A percentile compares a stretch with the other conserved stretches of the same genome.
Conservation (phyloP, 2,113 vertebrate genomes). For the Pteruthius melanotis region DNA sequence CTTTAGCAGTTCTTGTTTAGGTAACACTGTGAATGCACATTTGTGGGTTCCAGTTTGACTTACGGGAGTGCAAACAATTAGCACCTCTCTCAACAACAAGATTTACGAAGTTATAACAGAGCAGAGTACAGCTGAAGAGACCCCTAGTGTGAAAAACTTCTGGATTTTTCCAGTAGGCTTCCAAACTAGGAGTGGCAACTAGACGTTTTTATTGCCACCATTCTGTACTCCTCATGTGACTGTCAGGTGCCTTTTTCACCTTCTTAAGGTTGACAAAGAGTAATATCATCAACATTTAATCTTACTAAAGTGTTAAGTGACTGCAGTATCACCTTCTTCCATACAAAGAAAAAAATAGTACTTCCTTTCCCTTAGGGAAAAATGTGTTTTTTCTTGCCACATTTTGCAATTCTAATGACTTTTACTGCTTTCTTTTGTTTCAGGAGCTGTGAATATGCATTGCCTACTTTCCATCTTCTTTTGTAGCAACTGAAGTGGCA, state of each 20-base stretch:
- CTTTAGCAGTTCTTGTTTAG: not conserved
- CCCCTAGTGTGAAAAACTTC: not conserved
- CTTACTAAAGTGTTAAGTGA: conserved; percentile 49
- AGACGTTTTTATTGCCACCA: not conserved
- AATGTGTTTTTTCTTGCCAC: not conserved
- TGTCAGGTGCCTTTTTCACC: not conserved
- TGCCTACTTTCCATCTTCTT: not conserved
- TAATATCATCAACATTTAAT: conserved; percentile 21
- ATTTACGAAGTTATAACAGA: not conserved
- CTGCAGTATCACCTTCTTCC: conserved; percentile 50
- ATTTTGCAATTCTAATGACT: conserved; percentile 63
- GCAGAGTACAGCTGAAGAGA: not conserved
- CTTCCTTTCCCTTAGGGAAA: not conserved
- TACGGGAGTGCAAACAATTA: not conserved
- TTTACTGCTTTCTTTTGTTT: conserved; percentile 32
- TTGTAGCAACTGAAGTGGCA: not conserved
- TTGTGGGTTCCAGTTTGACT: not conserved
- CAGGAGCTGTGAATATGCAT: conserved; percentile 6
- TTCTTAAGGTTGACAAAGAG: not conserved
- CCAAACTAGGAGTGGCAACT: not conserved
- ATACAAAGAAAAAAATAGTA: conserved; percentile 51
- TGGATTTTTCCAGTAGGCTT: not conserved
- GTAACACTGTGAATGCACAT: not conserved
- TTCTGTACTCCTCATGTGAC: not conserved
- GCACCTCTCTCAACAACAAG: not conserved